These are phyloP conservation scores for Babyrousa celebensis DNA, from an alignment of 2,797 vertebrate species.

Conservation along the genomic window DNA sequence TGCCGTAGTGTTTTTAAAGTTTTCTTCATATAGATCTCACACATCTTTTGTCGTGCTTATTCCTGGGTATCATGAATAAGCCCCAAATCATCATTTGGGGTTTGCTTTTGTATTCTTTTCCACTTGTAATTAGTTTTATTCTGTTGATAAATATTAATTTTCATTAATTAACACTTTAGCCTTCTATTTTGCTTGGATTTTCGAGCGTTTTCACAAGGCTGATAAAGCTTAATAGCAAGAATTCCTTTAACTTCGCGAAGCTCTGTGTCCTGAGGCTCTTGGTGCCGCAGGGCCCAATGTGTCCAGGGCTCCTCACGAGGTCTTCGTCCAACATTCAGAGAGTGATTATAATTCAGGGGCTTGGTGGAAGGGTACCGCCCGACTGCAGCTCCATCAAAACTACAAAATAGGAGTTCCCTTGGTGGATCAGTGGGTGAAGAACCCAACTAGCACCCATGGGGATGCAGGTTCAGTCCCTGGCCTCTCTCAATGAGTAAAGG, in stretches of 20 bases:
- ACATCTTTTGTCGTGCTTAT: neutral
- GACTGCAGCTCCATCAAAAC: neutral
- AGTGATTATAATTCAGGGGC: neutral
- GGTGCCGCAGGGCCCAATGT: neutral
- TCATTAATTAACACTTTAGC: neutral
- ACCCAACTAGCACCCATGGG: too few relatives aligned
- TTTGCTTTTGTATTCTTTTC: neutral
- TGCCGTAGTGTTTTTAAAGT: neutral
- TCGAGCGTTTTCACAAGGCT: neutral
- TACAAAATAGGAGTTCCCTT: neutral
- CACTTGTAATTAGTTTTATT: neutral
- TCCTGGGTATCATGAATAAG: neutral
- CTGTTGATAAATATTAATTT: neutral
- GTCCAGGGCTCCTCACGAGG: neutral
- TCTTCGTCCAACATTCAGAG: neutral
- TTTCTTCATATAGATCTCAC: neutral
- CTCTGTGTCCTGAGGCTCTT: neutral
- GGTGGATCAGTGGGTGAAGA: too few relatives aligned
- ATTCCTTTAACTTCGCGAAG: neutral
- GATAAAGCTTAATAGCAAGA: neutral
- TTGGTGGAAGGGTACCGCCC: neutral
- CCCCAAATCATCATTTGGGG: neutral
- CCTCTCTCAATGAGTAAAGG: too few relatives aligned
- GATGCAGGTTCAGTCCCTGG: too few relatives aligned
- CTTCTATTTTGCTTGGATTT: conserved; percentile 34